Conservation (phyloP, 2,797 vertebrate genomes). For the Amazona finschi region DNA sequence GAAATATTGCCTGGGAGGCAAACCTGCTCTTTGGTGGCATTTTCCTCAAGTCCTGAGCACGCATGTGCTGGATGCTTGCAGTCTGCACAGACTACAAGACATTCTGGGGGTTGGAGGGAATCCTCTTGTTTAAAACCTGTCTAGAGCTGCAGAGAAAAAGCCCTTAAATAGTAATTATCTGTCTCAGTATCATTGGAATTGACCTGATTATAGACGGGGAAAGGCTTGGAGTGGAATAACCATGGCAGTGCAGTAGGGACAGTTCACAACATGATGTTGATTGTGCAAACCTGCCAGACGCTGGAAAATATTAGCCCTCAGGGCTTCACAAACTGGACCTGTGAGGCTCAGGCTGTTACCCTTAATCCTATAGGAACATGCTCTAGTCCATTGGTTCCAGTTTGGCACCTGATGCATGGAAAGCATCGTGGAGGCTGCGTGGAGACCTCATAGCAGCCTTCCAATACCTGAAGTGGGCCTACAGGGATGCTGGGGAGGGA, state of each 20-base stretch:
- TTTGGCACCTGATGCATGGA: neutral
- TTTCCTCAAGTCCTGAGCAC: neutral
- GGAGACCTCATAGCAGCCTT: no score
- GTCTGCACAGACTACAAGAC: neutral
- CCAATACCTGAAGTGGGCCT: no score
- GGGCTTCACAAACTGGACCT: neutral
- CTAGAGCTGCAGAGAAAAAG: neutral
- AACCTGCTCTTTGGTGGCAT: fast-evolving
- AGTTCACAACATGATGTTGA: neutral
- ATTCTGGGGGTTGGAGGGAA: neutral
- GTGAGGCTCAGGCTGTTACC: no score
- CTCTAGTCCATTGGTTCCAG: neutral
- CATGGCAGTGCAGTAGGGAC: neutral
- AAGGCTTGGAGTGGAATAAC: neutral
- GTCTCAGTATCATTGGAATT: neutral
- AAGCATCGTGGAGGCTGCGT: neutral
- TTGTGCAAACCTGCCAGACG: fast-evolving
- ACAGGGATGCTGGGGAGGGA: no score
- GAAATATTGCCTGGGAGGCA: neutral
- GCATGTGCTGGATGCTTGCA: fast-evolving
- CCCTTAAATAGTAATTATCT: neutral
- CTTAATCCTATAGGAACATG: neutral
- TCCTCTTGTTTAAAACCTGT: neutral
- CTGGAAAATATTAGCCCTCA: no score
- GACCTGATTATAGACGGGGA: neutral